Percentiles rank a stretch among this genome's conserved stretches.
Conservation (phyloP, 2,888 invertebrate species). For the Steinernema scapterisci region DNA sequence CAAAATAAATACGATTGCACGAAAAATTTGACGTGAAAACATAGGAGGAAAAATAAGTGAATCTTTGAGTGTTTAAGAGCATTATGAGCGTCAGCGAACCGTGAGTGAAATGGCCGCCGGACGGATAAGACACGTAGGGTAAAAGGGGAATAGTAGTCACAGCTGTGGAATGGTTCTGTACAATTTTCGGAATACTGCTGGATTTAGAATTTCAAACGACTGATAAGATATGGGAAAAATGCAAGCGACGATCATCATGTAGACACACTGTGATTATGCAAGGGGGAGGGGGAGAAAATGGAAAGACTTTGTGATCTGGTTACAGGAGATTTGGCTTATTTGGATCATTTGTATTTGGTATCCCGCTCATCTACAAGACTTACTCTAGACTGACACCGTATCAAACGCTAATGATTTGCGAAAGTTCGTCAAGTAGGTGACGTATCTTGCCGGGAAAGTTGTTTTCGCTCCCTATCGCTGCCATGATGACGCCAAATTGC, state of each 20-base stretch:
- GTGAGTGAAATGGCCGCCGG: not conserved
- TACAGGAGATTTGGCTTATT: conserved; percentile 19
- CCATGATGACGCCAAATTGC: conserved; percentile 19
- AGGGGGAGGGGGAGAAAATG: conserved; percentile 1
- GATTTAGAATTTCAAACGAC: not conserved
- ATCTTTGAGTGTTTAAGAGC: not conserved
- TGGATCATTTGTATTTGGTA: conserved; percentile 20
- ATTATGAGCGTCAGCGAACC: not conserved
- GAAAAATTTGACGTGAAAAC: not conserved
- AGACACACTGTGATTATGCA: not conserved
- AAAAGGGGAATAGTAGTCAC: not conserved
- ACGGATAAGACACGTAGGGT: not conserved
- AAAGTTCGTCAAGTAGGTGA: conserved; percentile 30
- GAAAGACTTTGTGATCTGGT: conserved; percentile 22
- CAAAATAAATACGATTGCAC: conserved; percentile 31
- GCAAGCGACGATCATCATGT: conserved; percentile 6
- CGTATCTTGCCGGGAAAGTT: conserved; percentile 15
- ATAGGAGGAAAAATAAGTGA: not conserved
- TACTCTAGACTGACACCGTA: conserved; percentile 1
- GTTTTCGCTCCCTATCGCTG: conserved; percentile 23
- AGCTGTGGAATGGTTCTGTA: conserved; percentile 29
- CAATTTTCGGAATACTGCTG: conserved; percentile 11
- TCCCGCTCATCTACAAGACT: conserved; percentile 28
- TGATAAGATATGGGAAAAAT: not conserved
- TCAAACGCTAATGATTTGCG: conserved; percentile 10